A percentile compares a stretch with the other conserved stretches of the same genome.
phyloP scores from a whole-genome alignment of 2,113 vertebrate species.

The Haemorhous mexicanus region DNA sequence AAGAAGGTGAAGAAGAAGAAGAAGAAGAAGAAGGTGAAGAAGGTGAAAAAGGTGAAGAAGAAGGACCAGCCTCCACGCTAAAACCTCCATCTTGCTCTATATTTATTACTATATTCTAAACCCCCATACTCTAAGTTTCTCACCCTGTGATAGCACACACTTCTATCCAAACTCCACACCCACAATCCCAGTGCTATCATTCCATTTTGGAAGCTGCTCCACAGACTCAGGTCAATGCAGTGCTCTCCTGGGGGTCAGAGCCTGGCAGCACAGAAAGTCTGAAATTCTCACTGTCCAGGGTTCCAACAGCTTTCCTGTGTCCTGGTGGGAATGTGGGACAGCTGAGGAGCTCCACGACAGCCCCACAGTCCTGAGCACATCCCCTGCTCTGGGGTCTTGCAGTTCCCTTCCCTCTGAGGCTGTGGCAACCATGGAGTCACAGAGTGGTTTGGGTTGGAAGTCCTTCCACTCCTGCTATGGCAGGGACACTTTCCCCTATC shows the following conservation, averaged over 20 bases:
- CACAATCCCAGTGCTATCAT: background rate
- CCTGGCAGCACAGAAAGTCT: background rate
- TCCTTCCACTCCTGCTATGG: background rate
- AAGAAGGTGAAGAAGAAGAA: too few species aligned
- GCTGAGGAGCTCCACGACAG: rapidly evolving
- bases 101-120: background rate
- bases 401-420: background rate
- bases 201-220: background rate
- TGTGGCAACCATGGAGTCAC: background rate
- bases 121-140: background rate
- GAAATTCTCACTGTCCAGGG: background rate
- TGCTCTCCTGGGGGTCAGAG: background rate
- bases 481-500: background rate
- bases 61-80: background rate
- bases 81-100: background rate
- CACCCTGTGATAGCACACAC: background rate
- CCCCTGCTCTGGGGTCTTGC: background rate
- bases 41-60: background rate
- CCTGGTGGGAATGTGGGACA: background rate
- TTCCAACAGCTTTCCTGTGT: background rate
- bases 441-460: background rate
- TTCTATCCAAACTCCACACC: background rate
- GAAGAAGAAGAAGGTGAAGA: too few species aligned
- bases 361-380: rapidly evolving
- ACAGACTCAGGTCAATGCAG: background rate